phyloP scores from a whole-genome alignment of 92 coral and sea anemone genomes.

The Phenganax stokvisi region DNA sequence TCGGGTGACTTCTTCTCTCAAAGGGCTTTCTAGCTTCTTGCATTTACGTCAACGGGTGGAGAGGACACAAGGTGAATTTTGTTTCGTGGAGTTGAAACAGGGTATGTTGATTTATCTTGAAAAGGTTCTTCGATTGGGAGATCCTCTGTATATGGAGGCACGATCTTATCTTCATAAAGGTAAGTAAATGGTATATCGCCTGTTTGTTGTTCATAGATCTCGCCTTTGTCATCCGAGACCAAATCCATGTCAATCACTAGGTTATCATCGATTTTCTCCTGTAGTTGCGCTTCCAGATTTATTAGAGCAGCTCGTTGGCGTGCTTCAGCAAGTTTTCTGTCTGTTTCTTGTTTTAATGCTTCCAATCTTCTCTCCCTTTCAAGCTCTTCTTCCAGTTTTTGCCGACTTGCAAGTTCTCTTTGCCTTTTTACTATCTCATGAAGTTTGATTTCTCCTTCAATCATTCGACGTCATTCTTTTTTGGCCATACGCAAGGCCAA shows the following conservation, averaged over 20 bases:
- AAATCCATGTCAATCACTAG: not conserved
- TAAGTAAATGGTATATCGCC: not conserved
- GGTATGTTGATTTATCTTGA: not conserved
- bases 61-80: not conserved
- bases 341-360: slow-evolving; percentile 11
- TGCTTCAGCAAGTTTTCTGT: not conserved
- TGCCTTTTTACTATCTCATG: slow-evolving; percentile 12
- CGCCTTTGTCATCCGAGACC: not conserved
- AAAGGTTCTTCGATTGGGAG: not conserved
- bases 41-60: not conserved
- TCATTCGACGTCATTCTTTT: slow-evolving; percentile 7
- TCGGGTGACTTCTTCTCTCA: too few relatives aligned
- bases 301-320: slow-evolving; percentile 21
- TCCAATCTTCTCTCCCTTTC: slow-evolving; percentile 30
- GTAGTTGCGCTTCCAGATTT: slow-evolving; percentile 29
- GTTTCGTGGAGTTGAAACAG: not conserved
- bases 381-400: slow-evolving; percentile 29
- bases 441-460: slow-evolving; percentile 27
- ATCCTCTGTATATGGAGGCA: not conserved
- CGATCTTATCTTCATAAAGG: not conserved
- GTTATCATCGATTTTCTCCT: slow-evolving; percentile 25
- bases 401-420: slow-evolving; percentile 18
- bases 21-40: not conserved
- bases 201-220: not conserved
- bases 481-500: slow-evolving; percentile 27